Evolutionary conservation across 2,888 invertebrate species (phyloP).

Genomic region (Dryadula phaetusa): DNA sequence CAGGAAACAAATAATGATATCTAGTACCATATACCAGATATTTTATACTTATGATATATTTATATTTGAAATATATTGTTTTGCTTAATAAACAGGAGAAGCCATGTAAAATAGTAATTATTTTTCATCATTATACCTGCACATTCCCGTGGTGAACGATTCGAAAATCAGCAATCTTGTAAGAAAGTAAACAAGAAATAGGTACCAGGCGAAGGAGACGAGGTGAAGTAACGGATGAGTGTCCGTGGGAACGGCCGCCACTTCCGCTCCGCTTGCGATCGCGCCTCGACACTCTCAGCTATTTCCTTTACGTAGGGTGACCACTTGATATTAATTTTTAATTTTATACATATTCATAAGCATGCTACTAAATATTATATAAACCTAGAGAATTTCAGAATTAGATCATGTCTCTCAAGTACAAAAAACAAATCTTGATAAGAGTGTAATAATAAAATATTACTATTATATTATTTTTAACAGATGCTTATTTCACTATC

Average conservation of each 20-base stretch:
- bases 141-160: slow-evolving; percentile 23
- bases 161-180: slow-evolving; percentile 47
- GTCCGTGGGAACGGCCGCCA: slow-evolving; percentile 82
- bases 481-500: too few relatives aligned
- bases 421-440: neutral
- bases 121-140: slow-evolving; percentile 15
- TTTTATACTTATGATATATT: too few relatives aligned
- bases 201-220: slow-evolving; percentile 49
- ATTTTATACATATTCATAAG: neutral
- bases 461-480: too few relatives aligned
- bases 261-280: slow-evolving; percentile 76
- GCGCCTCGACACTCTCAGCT: slow-evolving; percentile 74
- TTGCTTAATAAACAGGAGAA: neutral
- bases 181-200: slow-evolving; percentile 50
- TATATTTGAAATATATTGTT: too few relatives aligned
- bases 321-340: slow-evolving; percentile 49
- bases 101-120: neutral
- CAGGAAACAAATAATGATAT: too few relatives aligned
- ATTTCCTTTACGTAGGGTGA: slow-evolving; percentile 80
- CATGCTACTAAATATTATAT: neutral
- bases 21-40: too few relatives aligned
- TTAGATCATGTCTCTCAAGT: neutral
- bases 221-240: slow-evolving; percentile 82
- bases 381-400: neutral
- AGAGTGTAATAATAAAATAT: too few relatives aligned